Evolutionary conservation across 2,797 vertebrate species (phyloP), one percentile per base, ranked within the genome.

Genomic region (Mareca penelope): DNA sequence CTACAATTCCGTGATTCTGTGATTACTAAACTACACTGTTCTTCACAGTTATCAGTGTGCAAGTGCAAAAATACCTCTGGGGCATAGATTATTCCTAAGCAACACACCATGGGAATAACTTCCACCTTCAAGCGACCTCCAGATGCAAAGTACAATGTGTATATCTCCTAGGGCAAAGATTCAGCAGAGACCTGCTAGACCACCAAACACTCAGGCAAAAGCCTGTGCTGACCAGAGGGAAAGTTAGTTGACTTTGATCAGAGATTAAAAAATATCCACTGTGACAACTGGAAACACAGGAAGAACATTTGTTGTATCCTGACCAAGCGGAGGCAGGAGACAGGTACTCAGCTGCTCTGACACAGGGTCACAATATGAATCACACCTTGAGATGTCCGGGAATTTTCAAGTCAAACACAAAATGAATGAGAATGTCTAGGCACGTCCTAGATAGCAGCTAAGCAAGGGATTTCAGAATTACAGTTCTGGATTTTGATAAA

Each of bases 401-500:
- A 85, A 78, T 71, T 75, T 7, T 78, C 13, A 92, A 78, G 46
- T 80, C 37, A 75, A 89, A 94, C 12, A 50, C 31, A 80, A 85
- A 91, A 85, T 8, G 4, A 83, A 78, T 3, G 3, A 9, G 12
- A 8, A 28, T 4, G 3, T 64, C 81, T 80, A 87, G 64, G 64
- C 33, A 88, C 1, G 4, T 61, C 53, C 65, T 48, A 5, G 15
- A 75, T 67, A 94, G 40, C 39, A 88, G 79, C 69, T 92, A 89
- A 95, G 57, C 33, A 80, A 82, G 40, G 23, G 80, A 92, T 92
- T 96, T 95, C 24, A 71, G 89, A 92, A 93, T 26, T 71, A 35
- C 33, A 65, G 48, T 77, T 76, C 75, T 82, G 71, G 81, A 82
- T 92, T 96, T 95, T 71, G 85, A 70, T 85, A 95, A 96, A 93